Evolutionary conservation across 2,888 invertebrate genomes (phyloP).

Genomic region (Reticulitermes lucifugus): DNA sequence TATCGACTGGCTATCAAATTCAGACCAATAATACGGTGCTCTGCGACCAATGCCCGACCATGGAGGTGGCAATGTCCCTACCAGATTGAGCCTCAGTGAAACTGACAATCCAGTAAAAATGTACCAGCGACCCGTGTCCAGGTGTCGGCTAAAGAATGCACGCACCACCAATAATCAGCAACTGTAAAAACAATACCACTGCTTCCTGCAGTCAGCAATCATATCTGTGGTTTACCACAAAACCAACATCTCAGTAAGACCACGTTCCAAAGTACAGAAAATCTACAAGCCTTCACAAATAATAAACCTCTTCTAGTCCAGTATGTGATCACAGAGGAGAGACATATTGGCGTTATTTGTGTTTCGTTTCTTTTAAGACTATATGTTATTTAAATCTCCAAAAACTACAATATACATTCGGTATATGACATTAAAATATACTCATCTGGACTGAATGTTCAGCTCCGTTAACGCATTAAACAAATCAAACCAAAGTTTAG

Average conservation of each 20-base stretch:
- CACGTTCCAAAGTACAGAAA: not conserved
- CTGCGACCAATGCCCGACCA: too few relatives aligned
- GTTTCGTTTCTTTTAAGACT: too few relatives aligned
- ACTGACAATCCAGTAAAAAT: not conserved
- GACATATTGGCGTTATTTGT: too few relatives aligned
- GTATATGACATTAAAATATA: too few relatives aligned
- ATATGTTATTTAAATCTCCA: too few relatives aligned
- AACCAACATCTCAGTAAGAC: not conserved
- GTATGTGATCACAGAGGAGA: not conserved
- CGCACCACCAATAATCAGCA: not conserved
- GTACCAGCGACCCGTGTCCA: not conserved
- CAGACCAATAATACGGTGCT: too few relatives aligned
- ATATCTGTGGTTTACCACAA: constrained; percentile 29
- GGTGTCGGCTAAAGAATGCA: not conserved
- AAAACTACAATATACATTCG: too few relatives aligned
- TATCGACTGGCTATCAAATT: too few relatives aligned
- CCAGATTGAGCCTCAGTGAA: not conserved
- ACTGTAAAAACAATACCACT: not conserved
- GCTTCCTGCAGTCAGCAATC: constrained; percentile 19
- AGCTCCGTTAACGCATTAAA: too few relatives aligned
- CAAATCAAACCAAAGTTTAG: too few relatives aligned
- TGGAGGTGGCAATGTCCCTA: too few relatives aligned
- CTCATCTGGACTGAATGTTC: too few relatives aligned
- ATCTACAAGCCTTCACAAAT: not conserved
- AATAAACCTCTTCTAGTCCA: not conserved